Conservation (phyloP, 1,140 invertebrate genomes). For the Magallana gigas region DNA sequence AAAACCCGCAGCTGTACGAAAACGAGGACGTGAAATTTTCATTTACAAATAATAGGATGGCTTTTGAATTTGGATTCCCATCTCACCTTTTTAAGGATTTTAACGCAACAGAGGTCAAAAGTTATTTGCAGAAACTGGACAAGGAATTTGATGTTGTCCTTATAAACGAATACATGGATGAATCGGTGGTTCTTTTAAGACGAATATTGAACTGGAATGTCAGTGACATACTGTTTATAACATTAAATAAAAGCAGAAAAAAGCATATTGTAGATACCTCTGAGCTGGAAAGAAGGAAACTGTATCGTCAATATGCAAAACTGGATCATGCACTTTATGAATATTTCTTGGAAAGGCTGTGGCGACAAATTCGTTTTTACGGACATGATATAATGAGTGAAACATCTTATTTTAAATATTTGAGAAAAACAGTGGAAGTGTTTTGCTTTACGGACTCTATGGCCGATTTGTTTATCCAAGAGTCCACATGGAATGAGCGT, state of each 20-base stretch:
- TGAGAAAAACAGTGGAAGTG: slow-evolving; percentile 38
- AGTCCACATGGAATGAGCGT: no score
- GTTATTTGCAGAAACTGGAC: slow-evolving; percentile 54
- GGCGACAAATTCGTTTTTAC: slow-evolving; percentile 54
- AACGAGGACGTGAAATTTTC: slow-evolving; percentile 51
- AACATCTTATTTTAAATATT: slow-evolving; percentile 41
- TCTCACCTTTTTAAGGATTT: slow-evolving; percentile 47
- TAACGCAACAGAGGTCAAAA: slow-evolving; percentile 38
- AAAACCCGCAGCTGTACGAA: neutral
- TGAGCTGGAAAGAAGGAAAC: slow-evolving; percentile 18
- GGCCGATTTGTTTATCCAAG: no score
- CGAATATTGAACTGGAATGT: slow-evolving; percentile 80
- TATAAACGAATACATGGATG: slow-evolving; percentile 81
- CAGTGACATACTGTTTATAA: slow-evolving; percentile 75
- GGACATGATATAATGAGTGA: slow-evolving; percentile 60
- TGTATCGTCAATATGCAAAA: slow-evolving; percentile 50
- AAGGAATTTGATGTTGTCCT: slow-evolving; percentile 80
- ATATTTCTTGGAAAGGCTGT: slow-evolving; percentile 56
- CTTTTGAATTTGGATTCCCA: slow-evolving; percentile 61
- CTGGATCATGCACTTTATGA: slow-evolving; percentile 64
- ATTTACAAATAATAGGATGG: slow-evolving; percentile 64
- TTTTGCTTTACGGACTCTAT: slow-evolving; percentile 30
- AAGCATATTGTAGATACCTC: neutral
- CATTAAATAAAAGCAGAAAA: slow-evolving; percentile 46
- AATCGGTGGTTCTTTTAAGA: slow-evolving; percentile 80